phyloP scores from a whole-genome alignment of 2,888 invertebrate species.

The Drosophila antonietae region DNA sequence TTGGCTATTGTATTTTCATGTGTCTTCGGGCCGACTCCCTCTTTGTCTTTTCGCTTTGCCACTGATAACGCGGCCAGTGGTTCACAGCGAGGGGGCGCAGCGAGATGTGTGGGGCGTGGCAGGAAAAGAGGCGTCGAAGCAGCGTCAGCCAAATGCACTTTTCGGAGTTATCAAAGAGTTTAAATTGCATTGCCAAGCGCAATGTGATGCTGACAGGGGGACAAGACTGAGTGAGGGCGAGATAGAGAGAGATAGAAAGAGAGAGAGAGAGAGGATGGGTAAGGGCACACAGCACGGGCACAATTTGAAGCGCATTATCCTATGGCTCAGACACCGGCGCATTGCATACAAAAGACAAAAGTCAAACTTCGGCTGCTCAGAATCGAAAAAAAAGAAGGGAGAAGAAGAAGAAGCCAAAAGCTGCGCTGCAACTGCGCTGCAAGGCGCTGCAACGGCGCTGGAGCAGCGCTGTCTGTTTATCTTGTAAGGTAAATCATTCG shows the following conservation, averaged over 20 bases:
- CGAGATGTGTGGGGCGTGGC: background rate
- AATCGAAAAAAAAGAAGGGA: conserved; percentile 19
- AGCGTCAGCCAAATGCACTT: conserved; percentile 78
- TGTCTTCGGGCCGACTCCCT: conserved; percentile 56
- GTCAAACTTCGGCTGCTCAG: conserved; percentile 74
- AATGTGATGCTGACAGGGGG: conserved; percentile 26
- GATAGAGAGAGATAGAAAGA: background rate
- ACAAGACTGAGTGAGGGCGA: background rate
- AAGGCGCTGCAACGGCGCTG: conserved; percentile 22
- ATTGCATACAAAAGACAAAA: conserved; percentile 68
- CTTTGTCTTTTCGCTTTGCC: conserved; percentile 44
- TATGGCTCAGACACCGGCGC: conserved; percentile 37
- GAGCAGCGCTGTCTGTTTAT: conserved; percentile 64
- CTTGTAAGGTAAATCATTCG: conserved; percentile 80
- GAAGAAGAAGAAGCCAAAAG: conserved; percentile 23
- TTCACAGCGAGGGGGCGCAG: background rate
- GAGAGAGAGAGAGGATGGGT: background rate
- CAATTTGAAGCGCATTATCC: conserved; percentile 79
- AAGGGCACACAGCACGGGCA: conserved; percentile 22
- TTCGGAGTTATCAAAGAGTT: conserved; percentile 79
- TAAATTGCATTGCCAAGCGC: conserved; percentile 77
- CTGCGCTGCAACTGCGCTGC: conserved; percentile 29
- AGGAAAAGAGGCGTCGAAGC: conserved; percentile 34
- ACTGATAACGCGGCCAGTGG: conserved; percentile 55
- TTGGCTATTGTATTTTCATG: conserved; percentile 80